These are phyloP conservation scores for Enteromius treurensis DNA, from an alignment of 2,797 vertebrate genomes.

Conservation along the genomic window DNA sequence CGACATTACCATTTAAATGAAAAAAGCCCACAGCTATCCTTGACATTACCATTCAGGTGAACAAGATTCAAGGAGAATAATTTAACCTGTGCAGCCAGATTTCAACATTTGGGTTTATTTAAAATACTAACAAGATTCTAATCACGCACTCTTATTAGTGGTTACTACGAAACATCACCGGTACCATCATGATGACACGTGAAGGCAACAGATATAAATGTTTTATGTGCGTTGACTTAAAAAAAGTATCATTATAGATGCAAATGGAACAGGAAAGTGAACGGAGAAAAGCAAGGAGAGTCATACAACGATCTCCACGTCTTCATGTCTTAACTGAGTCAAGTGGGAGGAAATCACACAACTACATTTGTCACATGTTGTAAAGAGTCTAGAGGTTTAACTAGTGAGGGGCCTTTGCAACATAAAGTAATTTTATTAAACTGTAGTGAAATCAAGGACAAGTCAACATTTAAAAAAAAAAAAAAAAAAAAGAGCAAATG, in stretches of 20 bases:
- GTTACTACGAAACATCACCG: background rate
- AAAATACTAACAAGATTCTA: slow-evolving; percentile 14
- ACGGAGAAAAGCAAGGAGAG: background rate
- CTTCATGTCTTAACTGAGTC: background rate
- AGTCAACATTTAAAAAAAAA: background rate
- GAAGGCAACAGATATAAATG: background rate
- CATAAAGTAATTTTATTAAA: slow-evolving; percentile 4
- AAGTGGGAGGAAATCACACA: background rate
- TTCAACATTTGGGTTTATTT: slow-evolving; percentile 15
- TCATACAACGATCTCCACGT: background rate
- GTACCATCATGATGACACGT: background rate
- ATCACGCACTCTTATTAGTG: background rate
- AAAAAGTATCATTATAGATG: background rate
- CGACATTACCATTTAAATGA: slow-evolving; percentile 45
- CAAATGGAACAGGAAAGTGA: background rate
- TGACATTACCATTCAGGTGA: slow-evolving; percentile 42
- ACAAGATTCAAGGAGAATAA: slow-evolving; percentile 31
- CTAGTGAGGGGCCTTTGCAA: background rate
- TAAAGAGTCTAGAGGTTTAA: background rate
- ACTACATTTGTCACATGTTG: no score
- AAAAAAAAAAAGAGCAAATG: background rate
- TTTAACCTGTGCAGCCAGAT: slow-evolving; percentile 13
- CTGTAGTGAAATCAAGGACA: background rate
- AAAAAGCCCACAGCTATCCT: slow-evolving; percentile 47
- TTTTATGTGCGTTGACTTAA: background rate